phyloP scores from a whole-genome alignment of 2,797 vertebrate species.

The Apodemus agrarius region DNA sequence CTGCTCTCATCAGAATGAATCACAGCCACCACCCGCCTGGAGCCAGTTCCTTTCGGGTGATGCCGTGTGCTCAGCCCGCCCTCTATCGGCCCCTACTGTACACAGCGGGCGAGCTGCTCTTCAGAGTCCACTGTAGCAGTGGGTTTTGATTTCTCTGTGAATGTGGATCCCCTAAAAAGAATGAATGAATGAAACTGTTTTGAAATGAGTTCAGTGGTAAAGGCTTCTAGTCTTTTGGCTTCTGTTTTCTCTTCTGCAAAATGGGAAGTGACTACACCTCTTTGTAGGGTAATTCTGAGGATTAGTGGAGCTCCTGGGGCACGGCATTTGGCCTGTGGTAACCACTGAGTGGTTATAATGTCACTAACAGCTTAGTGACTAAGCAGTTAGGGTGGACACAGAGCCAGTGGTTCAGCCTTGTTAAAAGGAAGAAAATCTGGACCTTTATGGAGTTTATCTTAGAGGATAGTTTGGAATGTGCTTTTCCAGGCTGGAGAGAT shows the following conservation, averaged over 20 bases:
- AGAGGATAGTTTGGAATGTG: slow-evolving; percentile 14
- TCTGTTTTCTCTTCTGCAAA: background rate
- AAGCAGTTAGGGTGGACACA: background rate
- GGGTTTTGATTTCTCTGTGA: slow-evolving; percentile 7
- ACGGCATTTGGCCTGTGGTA: background rate
- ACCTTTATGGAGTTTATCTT: background rate
- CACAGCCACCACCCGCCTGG: background rate
- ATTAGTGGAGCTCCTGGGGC: background rate
- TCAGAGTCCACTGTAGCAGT: background rate
- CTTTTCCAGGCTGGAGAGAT: background rate
- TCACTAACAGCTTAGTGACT: background rate
- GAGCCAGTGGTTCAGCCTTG: background rate
- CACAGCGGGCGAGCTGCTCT: background rate
- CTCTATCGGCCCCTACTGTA: slow-evolving; percentile 51
- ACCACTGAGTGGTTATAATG: background rate
- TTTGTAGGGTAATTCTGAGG: background rate
- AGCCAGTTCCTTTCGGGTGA: background rate
- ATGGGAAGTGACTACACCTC: background rate
- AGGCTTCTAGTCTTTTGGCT: background rate
- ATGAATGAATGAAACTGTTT: background rate
- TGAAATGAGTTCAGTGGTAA: background rate
- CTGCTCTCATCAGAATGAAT: slow-evolving; percentile 36
- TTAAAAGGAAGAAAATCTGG: background rate
- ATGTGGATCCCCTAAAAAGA: background rate
- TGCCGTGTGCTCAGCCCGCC: background rate